Base-by-base conservation (phyloP, 37 sponge, comb jelly and placozoan genomes). In the Cladorhizidae sp. region DNA sequence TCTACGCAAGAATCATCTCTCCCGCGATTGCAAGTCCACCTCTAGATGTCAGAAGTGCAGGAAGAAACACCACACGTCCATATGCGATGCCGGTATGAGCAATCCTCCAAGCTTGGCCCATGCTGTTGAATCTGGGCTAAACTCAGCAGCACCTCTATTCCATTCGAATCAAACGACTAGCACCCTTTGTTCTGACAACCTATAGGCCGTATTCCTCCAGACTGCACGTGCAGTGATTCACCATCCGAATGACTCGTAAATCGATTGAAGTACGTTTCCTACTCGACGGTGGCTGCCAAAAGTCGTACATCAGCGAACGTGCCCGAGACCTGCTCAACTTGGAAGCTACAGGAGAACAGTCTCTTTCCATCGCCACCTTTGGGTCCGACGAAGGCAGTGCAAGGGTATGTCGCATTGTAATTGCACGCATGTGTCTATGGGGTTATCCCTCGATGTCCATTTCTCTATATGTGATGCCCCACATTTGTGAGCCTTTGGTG, bases 401-500 rank as follows among this genome's bases (percentile, higher is more conserved):
- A 6, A 68, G 67, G 65, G 87, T 80, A 67, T 80, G 80, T 65
- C 25, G 32, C 2, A 57, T 86, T n/a, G 87, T 86, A 38, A 41
- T 61, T 72, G 82, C 61, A 22, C 65, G 74, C 17, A 59, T 82
- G 32, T 26, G 74, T 23, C 74, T 73, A 52, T 73, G 33, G 42
- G 64, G 42, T 15, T 73, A 63, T 45, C 74, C 82, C 33, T 18
- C 63, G 35, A 41, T 61, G 63, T 28, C 72, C 32, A n/a, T 43
- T 70, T 21, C 28, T 14, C 57, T 70, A 35, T 74, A 68, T 52
- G 75, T 76, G 1, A 68, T 86, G 12, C 87, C 87, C n/a, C 62
- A 43, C 68, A 86, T 86, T 49, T 86, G 80, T 64, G 80, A 80
- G 41, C 87, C 87, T n/a, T 51, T 86, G 2, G 65, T 64, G 63